These are phyloP conservation scores for Agriopis aurantiaria DNA, from an alignment of 2,888 invertebrate species.

Conservation along the genomic window DNA sequence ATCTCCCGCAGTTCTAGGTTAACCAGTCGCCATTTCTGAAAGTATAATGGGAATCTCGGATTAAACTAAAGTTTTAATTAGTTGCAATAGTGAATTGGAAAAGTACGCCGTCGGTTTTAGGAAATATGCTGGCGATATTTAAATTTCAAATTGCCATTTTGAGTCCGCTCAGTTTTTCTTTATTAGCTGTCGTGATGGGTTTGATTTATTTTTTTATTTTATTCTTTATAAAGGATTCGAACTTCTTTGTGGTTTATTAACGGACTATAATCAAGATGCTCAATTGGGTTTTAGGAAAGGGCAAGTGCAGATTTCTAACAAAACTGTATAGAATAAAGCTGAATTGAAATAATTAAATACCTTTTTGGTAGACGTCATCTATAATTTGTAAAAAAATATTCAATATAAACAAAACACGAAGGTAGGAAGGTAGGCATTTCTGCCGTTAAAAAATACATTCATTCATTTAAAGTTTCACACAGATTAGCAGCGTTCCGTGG, in stretches of 20 bases:
- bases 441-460: too few species aligned
- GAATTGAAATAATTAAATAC: too few species aligned
- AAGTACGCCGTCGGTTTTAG: constrained; percentile 63
- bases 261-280: not conserved
- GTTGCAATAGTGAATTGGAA: constrained; percentile 82
- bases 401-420: too few species aligned
- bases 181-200: constrained; percentile 14
- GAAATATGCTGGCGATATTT: constrained; percentile 63
- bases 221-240: not conserved
- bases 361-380: too few species aligned
- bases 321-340: too few species aligned
- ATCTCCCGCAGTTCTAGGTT: constrained; percentile 62
- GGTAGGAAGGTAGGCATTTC: too few species aligned
- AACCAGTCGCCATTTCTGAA: constrained; percentile 75
- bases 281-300: not conserved
- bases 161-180: constrained; percentile 33
- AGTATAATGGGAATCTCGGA: constrained; percentile 82
- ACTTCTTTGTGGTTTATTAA: not conserved
- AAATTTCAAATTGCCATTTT: constrained; percentile 64
- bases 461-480: too few species aligned
- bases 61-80: constrained; percentile 85
- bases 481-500: too few species aligned
- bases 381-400: too few species aligned
- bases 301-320: too few species aligned
- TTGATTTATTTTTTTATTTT: not conserved